These are phyloP conservation scores for Ictidomys tridecemlineatus DNA, from an alignment of 2,113 vertebrate species.

Conservation along the genomic window DNA sequence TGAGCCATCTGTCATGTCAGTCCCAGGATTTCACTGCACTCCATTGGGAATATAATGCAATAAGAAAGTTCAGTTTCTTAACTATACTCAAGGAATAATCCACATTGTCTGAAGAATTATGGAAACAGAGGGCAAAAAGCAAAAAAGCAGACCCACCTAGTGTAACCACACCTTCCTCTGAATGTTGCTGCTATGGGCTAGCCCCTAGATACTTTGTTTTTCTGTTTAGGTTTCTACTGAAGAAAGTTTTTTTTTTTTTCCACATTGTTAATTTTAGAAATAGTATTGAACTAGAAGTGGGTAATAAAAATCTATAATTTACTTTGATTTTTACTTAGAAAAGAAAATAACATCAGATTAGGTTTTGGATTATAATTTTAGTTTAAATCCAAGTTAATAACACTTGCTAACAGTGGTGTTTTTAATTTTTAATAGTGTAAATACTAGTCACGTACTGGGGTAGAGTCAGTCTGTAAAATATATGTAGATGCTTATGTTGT, in stretches of 20 bases:
- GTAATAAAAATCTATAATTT: constrained; percentile 61
- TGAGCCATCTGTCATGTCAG: constrained; percentile 79
- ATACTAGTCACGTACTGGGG: neutral
- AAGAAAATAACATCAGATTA: constrained; percentile 40
- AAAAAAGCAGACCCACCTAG: constrained; percentile 80
- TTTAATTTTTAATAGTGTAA: constrained; percentile 23
- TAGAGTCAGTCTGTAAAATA: neutral
- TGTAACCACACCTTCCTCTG: constrained; percentile 78
- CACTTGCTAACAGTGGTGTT: neutral
- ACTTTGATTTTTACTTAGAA: constrained; percentile 30
- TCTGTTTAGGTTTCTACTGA: constrained; percentile 80
- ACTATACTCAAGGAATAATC: constrained; percentile 83
- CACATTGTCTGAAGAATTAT: constrained; percentile 70
- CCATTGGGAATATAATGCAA: constrained; percentile 72
- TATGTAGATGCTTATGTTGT: neutral
- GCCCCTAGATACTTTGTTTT: constrained; percentile 78
- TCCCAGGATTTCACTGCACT: constrained; percentile 77
- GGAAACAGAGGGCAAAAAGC: constrained; percentile 75
- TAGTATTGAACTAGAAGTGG: constrained; percentile 45
- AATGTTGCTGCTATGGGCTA: constrained; percentile 73
- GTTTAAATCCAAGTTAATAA: constrained; percentile 22
- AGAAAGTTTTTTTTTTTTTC: constrained; percentile 79
- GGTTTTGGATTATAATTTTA: constrained; percentile 44
- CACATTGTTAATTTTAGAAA: constrained; percentile 65
- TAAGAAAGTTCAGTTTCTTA: constrained; percentile 77